These are phyloP conservation scores for Formicarius rufipectus DNA, from an alignment of 2,113 vertebrate genomes.

Conservation along the genomic window DNA sequence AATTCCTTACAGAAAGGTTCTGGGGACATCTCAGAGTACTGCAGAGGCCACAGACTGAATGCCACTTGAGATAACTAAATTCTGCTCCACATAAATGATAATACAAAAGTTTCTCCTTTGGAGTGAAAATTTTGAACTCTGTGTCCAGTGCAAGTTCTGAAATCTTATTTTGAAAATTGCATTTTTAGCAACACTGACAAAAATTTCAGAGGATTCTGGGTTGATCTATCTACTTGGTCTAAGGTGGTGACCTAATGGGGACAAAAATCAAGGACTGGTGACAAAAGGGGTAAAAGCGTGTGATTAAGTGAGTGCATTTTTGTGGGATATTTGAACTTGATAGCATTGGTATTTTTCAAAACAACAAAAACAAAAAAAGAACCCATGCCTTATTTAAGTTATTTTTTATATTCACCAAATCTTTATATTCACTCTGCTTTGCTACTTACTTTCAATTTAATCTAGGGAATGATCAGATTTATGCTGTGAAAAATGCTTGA, in stretches of 20 bases:
- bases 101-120: background rate
- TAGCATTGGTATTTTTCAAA: background rate
- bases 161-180: background rate
- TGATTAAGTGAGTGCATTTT: background rate
- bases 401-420: background rate
- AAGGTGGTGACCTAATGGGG: background rate
- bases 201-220: background rate
- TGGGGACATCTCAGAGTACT: too few species aligned
- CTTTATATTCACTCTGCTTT: background rate
- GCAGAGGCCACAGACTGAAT: background rate
- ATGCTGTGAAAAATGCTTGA: background rate
- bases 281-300: background rate
- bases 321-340: background rate
- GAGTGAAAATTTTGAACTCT: background rate
- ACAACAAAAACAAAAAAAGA: background rate
- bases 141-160: background rate
- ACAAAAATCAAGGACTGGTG: background rate
- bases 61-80: background rate
- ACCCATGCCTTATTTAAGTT: accelerated
- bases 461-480: background rate
- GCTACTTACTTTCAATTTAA: background rate
- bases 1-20: background rate
- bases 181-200: background rate
- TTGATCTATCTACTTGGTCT: background rate
- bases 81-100: background rate